Base-by-base conservation (phyloP, 2,888 invertebrate species). In the Protodeltote pygarga region DNA sequence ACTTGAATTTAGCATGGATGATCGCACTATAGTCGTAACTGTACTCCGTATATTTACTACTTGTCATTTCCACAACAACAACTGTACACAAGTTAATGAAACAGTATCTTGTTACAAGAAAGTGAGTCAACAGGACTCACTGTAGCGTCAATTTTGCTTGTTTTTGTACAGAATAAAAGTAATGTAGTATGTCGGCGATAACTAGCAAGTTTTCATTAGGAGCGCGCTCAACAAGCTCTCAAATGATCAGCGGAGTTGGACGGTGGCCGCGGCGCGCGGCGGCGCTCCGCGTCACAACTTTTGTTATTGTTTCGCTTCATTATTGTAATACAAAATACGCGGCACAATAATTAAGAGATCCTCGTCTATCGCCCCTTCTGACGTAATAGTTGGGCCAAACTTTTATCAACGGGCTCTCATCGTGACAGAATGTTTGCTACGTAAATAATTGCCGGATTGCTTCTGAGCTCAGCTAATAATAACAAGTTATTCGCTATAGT, bases 271-370 rank as follows among this genome's bases (percentile, higher is more conserved):
- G 79, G 77, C 80, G 79, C 77, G 77, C 81, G 79, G 79, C 76
- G 79, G 77, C 80, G 79, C 77, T 76, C 83, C 77, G 66, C 81
- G 82, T 83, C 86, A 83, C 83, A 90, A 92, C 88, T 92, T 92
- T 88, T 86, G 87, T 89, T 90, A 90, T 91, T 90, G 89, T 90
- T 89, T 85, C 83, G 77, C 83, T 91, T 90, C 87, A 89, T 92
- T 92, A 91, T 89, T 90, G 89, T 90, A 87, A 90, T 89, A 89
- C 83, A 83, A 87, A 90, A 87, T 89, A 89, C 86, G 84, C 80
- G 83, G 83, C 81, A 79, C 80, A 81, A 85, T 92, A 90, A 90
- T 92, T 90, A 90, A 90, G 89, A 87, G 87, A 86, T 87, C 80
- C 86, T 80, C 76, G 77, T 80, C 83, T 83, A 85, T 83, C 80